Conservation (phyloP, 2,797 vertebrate genomes). For the Phalanger gymnotis region DNA sequence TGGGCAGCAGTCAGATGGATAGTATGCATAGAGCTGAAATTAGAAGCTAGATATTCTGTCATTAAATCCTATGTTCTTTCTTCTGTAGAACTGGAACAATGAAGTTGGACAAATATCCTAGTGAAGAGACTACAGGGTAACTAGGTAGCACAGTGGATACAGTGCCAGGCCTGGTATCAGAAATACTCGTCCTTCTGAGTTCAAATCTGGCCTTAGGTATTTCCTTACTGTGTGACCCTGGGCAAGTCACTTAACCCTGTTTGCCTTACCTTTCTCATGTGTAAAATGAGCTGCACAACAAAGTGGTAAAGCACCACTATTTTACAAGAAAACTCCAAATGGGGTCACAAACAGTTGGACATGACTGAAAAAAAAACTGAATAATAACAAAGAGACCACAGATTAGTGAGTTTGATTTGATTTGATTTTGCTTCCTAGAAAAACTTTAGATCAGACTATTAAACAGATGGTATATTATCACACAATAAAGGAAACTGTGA, state of each 20-base stretch:
- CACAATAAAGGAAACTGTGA: background rate
- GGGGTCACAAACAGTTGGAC: background rate
- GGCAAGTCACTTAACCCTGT: background rate
- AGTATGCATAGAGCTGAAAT: background rate
- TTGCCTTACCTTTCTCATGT: background rate
- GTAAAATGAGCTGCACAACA: background rate
- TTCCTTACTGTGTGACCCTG: background rate
- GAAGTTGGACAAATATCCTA: background rate
- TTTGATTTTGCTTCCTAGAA: background rate
- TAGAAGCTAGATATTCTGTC: background rate
- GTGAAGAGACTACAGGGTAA: background rate
- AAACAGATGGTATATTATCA: background rate
- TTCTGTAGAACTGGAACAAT: background rate
- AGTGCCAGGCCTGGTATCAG: background rate
- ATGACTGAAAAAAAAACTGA: background rate
- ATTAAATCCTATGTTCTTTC: background rate
- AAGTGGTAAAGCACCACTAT: background rate
- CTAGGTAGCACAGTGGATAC: background rate
- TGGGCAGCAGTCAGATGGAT: background rate
- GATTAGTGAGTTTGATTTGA: background rate
- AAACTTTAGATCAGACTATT: background rate
- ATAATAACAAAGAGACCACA: background rate
- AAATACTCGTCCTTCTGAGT: background rate
- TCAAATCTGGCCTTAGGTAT: background rate
- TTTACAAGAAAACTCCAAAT: background rate